Percentiles rank a stretch among this genome's conserved stretches.
Evolutionary conservation across 2,113 vertebrate species (phyloP).

Genomic region (Indicator maculatus): DNA sequence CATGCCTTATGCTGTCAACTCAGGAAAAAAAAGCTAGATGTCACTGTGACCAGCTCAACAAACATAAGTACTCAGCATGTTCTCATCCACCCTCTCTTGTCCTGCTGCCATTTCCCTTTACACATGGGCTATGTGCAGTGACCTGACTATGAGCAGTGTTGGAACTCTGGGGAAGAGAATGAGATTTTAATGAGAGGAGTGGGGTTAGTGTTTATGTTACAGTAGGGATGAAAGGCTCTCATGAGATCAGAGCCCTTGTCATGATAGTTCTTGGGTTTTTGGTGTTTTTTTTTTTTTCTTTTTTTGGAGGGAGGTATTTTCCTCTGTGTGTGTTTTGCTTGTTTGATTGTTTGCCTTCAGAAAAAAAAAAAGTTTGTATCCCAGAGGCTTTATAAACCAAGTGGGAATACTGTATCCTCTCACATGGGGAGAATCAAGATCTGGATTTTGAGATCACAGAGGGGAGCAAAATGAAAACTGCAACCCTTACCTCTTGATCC

Average conservation of each 20-base stretch:
- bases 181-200: constrained; percentile 44
- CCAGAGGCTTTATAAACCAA: not conserved
- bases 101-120: constrained; percentile 42
- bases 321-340: not conserved
- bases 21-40: constrained; percentile 13
- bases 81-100: constrained; percentile 34
- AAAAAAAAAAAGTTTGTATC: not conserved
- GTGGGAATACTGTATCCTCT: not conserved
- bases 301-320: not conserved
- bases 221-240: constrained; percentile 10
- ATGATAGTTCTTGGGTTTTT: not conserved
- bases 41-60: constrained; percentile 45
- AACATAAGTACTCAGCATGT: not conserved
- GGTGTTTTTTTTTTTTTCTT: not conserved
- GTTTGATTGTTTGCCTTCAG: not conserved
- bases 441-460: not conserved
- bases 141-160: not conserved
- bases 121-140: constrained; percentile 25
- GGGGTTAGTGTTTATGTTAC: constrained; percentile 37
- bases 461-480: not conserved
- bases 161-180: constrained; percentile 39
- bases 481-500: not conserved
- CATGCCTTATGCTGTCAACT: not conserved
- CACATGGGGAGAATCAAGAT: not conserved
- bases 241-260: constrained; percentile 35